These are phyloP conservation scores for Todus mexicanus DNA, from an alignment of 2,797 vertebrate genomes.

Conservation along the genomic window DNA sequence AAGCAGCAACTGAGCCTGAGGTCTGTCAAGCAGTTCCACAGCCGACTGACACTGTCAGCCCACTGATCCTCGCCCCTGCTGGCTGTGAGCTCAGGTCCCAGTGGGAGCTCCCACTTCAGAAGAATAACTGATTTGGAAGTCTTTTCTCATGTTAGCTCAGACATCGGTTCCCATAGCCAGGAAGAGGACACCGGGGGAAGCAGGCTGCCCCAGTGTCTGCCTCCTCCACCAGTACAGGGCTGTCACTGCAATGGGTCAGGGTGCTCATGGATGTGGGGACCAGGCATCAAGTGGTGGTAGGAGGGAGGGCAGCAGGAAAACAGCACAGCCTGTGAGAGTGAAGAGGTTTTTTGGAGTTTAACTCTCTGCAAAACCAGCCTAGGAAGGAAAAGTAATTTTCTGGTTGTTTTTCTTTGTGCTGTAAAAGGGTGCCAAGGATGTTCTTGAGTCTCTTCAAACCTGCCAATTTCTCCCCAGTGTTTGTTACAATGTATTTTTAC, in stretches of 20 bases:
- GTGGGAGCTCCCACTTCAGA: neutral
- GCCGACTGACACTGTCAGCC: neutral
- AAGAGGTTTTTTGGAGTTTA: neutral
- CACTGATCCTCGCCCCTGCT: neutral
- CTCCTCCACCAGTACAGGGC: fast-evolving
- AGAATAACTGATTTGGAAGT: neutral
- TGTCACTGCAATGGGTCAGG: fast-evolving
- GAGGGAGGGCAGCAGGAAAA: neutral
- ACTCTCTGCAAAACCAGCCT: neutral
- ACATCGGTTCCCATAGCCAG: neutral
- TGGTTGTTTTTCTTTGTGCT: neutral
- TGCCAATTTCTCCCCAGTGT: neutral
- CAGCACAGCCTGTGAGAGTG: neutral
- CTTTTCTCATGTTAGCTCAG: neutral
- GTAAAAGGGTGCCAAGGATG: neutral
- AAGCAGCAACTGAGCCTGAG: neutral
- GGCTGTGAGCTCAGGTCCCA: neutral
- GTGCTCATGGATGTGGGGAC: fast-evolving
- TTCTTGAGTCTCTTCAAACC: neutral
- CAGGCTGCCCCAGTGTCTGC: neutral
- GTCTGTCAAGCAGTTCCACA: neutral
- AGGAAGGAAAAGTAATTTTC: neutral
- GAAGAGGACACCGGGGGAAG: neutral
- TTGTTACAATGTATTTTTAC: neutral
- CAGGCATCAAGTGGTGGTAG: neutral